Evolutionary conservation across 2,113 vertebrate species (phyloP), one percentile per base, ranked within the genome.

Genomic region (Thryonomys swinderianus): DNA sequence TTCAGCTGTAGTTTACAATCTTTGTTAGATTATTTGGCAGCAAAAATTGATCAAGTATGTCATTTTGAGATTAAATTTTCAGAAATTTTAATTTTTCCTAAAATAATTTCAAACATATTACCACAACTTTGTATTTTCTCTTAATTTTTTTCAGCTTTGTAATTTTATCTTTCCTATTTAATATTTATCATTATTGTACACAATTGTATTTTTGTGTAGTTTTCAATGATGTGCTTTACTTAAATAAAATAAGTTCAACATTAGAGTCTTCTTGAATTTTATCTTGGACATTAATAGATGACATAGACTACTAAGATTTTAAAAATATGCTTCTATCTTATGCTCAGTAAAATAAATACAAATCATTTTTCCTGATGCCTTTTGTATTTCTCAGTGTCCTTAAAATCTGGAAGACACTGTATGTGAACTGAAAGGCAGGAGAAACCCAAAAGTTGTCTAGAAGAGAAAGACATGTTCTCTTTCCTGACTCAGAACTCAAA

Each of bases 181-280:
- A 0, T 85, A 32, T 5, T 82, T 64, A 55, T 18, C 57, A 48
- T 57, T 91, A 30, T 2, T 25, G 37, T 40, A 7, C 51, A 7
- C 5, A 91, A 85, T 80, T 61, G 0, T 18, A 51, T 95, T 95
- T 78, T 32, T 79, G 51, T 81, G 5, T 0, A 51, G 5, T 73
- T 48, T 95, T 78, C 42, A 51, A 90, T 0, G 84, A 37, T 74
- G 40, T 57, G 3, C 20, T 95, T 93, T 95, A 71, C 62, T 81
- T 64, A 64, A 86, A 66, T 30, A 66, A 92, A 61, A n/a, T 21
- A 5, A 88, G 57, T 7, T 18, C 17, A 69, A 23, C 0, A 9
- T 85, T 71, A 40, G 2, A 3, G 0, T 64, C 78, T 51, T 92
- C 30, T 69, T 55, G 1, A 71, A 4, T n/a, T 88, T 9, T 61